phyloP scores from a whole-genome alignment of 2,113 vertebrate species.

The Catharus minimus region DNA sequence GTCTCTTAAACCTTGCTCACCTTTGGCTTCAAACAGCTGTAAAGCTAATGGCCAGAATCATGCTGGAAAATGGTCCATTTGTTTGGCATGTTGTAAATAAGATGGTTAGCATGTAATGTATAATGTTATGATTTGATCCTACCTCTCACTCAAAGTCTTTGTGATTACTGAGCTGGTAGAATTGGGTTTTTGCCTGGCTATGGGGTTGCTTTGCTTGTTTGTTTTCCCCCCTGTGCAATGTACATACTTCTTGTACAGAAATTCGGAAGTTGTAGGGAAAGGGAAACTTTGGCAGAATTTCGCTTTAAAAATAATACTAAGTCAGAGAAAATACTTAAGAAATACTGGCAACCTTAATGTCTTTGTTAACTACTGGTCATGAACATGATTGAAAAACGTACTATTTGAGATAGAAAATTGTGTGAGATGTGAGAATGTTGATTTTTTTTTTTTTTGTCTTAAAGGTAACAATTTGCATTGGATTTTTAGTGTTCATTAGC shows the following conservation, averaged over 20 bases:
- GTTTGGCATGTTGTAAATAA: neutral
- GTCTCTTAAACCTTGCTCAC: neutral
- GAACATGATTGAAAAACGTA: neutral
- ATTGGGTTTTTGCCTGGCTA: neutral
- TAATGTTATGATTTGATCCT: neutral
- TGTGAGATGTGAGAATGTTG: neutral
- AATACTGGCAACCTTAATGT: neutral
- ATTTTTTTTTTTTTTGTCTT: neutral
- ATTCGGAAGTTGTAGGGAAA: neutral
- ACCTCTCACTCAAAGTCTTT: neutral
- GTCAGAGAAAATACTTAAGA: neutral
- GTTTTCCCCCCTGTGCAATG: neutral
- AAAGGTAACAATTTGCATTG: neutral
- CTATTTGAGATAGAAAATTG: neutral
- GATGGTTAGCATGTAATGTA: neutral
- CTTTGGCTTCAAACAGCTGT: neutral
- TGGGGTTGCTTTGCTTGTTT: neutral
- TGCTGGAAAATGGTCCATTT: neutral
- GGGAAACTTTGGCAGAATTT: neutral
- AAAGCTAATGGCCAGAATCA: neutral
- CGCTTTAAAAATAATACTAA: neutral
- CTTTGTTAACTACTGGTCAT: neutral
- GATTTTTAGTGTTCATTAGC: neutral
- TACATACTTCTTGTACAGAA: neutral
- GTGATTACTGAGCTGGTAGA: neutral